Conservation (phyloP, 2,888 invertebrate genomes). For the Cinara cedri region DNA sequence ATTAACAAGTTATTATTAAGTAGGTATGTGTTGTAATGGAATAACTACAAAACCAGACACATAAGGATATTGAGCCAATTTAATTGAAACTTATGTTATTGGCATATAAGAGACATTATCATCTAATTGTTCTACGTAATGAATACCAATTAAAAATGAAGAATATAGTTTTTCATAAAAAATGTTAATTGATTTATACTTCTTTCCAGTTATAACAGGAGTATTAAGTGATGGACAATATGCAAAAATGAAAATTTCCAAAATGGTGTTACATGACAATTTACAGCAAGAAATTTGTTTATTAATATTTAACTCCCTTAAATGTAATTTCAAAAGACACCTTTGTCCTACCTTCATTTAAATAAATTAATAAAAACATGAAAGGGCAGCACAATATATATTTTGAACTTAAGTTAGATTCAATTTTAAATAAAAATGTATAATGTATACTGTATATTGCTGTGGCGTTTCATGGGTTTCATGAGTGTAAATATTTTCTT, state of each 20-base stretch:
- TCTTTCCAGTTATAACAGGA: neutral
- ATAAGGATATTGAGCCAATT: conserved; percentile 5
- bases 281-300: conserved; percentile 11
- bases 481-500: no score
- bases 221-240: neutral
- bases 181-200: neutral
- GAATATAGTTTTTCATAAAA: neutral
- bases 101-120: conserved; percentile 3
- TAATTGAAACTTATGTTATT: neutral
- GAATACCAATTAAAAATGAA: conserved; percentile 11
- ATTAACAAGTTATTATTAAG: no score
- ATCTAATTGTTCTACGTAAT: neutral
- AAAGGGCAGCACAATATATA: no score
- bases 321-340: no score
- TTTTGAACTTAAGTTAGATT: no score
- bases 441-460: no score
- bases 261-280: neutral
- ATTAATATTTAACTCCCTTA: neutral
- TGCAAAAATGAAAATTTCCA: conserved; percentile 6
- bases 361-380: no score
- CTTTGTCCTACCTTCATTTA: no score
- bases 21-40: conserved; percentile 6
- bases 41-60: conserved; percentile 12
- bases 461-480: no score
- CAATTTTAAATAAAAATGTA: no score